A percentile compares a stretch with the other conserved stretches of the same genome.
phyloP scores from a whole-genome alignment of 2,113 vertebrate species.

The Platichthys flesus region DNA sequence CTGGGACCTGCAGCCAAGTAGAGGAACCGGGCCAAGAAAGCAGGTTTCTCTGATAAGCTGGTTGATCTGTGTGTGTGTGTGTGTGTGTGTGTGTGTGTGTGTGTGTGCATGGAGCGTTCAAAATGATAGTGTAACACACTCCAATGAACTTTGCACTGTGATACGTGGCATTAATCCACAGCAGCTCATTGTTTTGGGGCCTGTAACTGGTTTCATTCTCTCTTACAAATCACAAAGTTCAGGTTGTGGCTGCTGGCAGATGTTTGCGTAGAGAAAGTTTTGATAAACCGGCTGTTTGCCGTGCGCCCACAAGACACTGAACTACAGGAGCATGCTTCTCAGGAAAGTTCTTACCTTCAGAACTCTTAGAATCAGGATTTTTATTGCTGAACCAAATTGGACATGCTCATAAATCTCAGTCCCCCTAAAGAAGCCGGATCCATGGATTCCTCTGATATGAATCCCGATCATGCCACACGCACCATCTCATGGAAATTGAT shows the following conservation, averaged over 20 bases:
- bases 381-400: too few species aligned
- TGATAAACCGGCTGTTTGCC: neutral
- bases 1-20: constrained; percentile 6
- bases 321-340: neutral
- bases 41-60: constrained; percentile 15
- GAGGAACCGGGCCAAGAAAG: constrained; percentile 4
- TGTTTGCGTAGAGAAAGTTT: neutral
- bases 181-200: neutral
- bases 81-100: neutral
- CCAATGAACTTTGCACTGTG: neutral
- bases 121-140: neutral
- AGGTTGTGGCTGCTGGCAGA: neutral
- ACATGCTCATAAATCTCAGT: too few species aligned
- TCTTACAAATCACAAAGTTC: neutral
- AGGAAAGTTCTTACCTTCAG: neutral
- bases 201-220: neutral
- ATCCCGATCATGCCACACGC: too few species aligned
- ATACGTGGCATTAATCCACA: neutral
- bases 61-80: constrained; percentile 13
- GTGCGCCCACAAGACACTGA: neutral
- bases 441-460: too few species aligned
- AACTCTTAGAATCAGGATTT: too few species aligned
- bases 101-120: neutral
- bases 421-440: too few species aligned
- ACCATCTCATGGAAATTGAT: too few species aligned